Evolutionary conservation across 2,888 invertebrate species (phyloP).

Genomic region (Orthosia cruda): DNA sequence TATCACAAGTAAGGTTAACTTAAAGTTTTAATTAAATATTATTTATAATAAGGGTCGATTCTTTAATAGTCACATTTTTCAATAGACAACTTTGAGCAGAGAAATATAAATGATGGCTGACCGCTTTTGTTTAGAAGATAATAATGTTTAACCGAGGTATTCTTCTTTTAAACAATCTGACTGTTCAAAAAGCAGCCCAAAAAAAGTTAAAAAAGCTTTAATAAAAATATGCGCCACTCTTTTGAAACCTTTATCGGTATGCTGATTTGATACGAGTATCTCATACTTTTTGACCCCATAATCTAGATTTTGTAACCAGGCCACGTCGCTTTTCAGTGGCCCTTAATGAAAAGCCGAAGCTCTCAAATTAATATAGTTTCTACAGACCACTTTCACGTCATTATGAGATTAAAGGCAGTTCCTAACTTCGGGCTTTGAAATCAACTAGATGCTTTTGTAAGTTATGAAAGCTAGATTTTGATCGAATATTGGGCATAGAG

Average conservation of each 20-base stretch:
- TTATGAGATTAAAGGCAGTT: constrained; percentile 14
- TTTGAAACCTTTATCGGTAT: background rate
- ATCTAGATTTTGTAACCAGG: constrained; percentile 26
- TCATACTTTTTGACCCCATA: background rate
- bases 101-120: background rate
- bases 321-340: constrained; percentile 7
- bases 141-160: background rate
- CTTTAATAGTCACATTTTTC: background rate
- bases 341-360: constrained; percentile 14
- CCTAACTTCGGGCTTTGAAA: constrained; percentile 1
- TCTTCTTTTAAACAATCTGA: background rate
- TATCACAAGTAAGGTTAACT: constrained; percentile 3
- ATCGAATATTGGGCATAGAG: background rate
- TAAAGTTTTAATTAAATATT: background rate
- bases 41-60: background rate
- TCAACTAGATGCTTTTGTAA: constrained; percentile 8
- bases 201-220: background rate
- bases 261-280: constrained; percentile 24
- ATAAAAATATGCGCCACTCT: background rate
- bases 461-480: constrained; percentile 3
- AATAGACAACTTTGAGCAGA: background rate
- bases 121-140: background rate
- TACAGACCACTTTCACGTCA: constrained; percentile 11
- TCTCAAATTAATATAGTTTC: constrained; percentile 20
- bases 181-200: background rate